phyloP scores from a whole-genome alignment of 2,888 invertebrate genomes.

The Lepidochitona cinerea region DNA sequence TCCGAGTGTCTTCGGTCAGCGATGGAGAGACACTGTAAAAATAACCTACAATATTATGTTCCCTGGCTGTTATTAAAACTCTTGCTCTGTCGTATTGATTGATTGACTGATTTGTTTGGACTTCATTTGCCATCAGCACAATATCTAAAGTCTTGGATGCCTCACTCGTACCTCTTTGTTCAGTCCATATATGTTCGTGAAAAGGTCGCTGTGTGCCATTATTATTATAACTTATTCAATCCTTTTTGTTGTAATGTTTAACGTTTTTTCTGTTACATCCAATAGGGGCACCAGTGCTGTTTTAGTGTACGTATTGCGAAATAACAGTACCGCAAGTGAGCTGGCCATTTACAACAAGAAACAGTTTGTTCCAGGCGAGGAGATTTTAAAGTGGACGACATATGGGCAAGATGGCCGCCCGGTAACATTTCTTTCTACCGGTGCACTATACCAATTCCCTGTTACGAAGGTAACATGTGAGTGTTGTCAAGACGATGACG shows the following conservation, averaged over 20 bases:
- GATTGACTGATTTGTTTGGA: too few species aligned
- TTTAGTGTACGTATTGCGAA: neutral
- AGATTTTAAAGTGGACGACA: neutral
- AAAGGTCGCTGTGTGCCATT: too few species aligned
- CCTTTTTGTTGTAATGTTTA: too few species aligned
- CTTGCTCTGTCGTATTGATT: too few species aligned
- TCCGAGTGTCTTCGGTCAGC: neutral
- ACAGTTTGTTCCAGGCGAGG: neutral
- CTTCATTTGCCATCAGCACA: too few species aligned
- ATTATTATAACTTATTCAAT: too few species aligned
- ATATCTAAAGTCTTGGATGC: too few species aligned
- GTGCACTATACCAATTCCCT: neutral
- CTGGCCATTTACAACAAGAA: neutral
- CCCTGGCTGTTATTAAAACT: too few species aligned
- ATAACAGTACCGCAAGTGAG: neutral
- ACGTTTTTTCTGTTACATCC: too few species aligned
- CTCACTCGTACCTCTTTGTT: too few species aligned
- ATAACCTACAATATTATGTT: too few species aligned
- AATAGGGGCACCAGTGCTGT: slow-evolving; percentile 2
- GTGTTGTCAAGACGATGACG: neutral
- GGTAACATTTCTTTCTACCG: neutral
- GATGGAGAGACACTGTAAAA: neutral
- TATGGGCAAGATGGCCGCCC: neutral
- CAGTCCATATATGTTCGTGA: too few species aligned
- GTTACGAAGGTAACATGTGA: neutral